Evolutionary conservation across 1,140 invertebrate genomes (phyloP), one percentile per base, ranked within the genome.

Genomic region (Ceratosolen solmsi): DNA sequence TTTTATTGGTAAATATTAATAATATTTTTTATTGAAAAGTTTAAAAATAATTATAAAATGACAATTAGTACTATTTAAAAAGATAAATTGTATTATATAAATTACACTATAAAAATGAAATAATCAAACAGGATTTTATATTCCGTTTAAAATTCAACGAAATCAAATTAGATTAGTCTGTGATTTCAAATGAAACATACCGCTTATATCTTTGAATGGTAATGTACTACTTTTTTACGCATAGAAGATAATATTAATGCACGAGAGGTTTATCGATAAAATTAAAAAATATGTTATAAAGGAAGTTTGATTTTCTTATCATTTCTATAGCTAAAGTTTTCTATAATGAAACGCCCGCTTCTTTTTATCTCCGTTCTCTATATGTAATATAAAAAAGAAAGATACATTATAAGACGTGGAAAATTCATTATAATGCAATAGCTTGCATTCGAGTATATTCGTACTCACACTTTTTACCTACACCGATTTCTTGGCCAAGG

Each of bases 241-340:
- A n/a, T 68, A 11, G 22, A 71, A 71, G 70, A 71, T 71, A 71
- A 71, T 74, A 2, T 25, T 22, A 56, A 11, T 33, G 46, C 49
- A 9, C 17, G 71, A 74, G 49, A 11, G 3, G 25, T 11, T 74
- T 36, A 49, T 65, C 60, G 76, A 78, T 78, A 78, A 78, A n/a
- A 27, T 65, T n/a, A 60, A 70, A 65, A 73, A 68, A 70, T 79
- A 33, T 79, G 25, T 46, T 25, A 33, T 49, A 30, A 49, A 72
- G 68, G 78, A 80, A 60, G 78, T 73, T 77, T 77, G 75, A 56
- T 60, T 60, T 25, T 38, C 54, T 72, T 80, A 80, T 80, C 78
- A 25, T 70, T 38, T 71, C 17, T 49, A 30, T 25, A 33, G 27
- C 9, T 33, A 46, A 58, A 71, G 20, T 78, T 20, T n/a, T 20